Conservation (phyloP, 2,113 vertebrate species). For the Lichenostomus cassidix region DNA sequence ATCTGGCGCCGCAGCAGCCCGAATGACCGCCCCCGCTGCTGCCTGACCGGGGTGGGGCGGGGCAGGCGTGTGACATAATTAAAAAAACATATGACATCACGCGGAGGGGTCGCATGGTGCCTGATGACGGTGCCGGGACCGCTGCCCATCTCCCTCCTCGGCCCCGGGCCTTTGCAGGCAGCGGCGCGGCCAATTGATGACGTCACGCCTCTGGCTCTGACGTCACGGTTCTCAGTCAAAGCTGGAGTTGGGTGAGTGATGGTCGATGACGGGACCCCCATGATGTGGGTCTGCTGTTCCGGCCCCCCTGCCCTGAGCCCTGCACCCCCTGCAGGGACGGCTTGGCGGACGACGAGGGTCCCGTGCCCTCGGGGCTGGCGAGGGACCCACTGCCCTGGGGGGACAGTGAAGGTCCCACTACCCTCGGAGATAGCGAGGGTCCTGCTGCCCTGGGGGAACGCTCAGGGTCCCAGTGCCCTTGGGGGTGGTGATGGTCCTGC, state of each 20-base stretch:
- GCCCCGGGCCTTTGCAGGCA: not conserved
- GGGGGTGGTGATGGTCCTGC: not conserved
- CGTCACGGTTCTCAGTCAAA: not conserved
- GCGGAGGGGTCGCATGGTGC: not conserved
- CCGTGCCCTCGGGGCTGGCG: not conserved
- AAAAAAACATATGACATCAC: conserved; percentile 5
- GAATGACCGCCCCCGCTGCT: not conserved
- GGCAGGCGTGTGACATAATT: not conserved
- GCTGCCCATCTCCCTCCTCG: not conserved
- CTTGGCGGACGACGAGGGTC: not conserved
- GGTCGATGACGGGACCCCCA: not conserved
- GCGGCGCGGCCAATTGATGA: rapidly evolving
- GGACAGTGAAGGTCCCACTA: not conserved
- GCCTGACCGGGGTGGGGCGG: not conserved
- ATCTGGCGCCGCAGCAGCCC: not conserved
- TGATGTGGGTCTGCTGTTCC: not conserved
- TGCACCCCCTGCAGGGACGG: rapidly evolving
- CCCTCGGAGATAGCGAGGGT: rapidly evolving
- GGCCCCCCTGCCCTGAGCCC: no score
- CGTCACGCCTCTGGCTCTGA: not conserved
- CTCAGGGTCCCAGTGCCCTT: not conserved
- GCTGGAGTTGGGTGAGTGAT: not conserved
- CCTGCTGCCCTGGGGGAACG: not conserved
- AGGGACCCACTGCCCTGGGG: no score
- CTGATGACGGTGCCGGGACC: not conserved